Evolutionary conservation across 2,113 vertebrate species (phyloP).

Genomic region (Protobothrops flavoviridis): DNA sequence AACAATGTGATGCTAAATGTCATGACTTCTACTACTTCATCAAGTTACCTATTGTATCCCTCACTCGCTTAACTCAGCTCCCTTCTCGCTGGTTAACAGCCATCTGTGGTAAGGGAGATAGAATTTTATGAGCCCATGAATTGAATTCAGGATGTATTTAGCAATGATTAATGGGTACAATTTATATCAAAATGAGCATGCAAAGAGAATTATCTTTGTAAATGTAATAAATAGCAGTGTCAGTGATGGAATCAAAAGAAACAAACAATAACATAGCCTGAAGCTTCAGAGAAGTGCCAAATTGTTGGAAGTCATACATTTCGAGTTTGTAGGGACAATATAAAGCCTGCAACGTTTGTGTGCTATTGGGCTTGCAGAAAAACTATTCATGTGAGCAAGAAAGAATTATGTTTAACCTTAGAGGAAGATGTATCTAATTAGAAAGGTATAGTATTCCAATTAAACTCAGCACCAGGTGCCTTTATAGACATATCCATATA

Average conservation of each 20-base stretch:
- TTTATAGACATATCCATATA: neutral
- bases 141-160: conserved; percentile 15
- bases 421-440: neutral
- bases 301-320: neutral
- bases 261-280: neutral
- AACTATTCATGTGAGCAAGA: neutral
- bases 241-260: neutral
- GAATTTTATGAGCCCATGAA: conserved; percentile 19
- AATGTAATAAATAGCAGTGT: conserved; percentile 14
- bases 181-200: conserved; percentile 11
- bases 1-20: conserved; percentile 17
- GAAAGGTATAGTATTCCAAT: neutral
- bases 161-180: conserved; percentile 26
- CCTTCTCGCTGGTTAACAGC: conserved; percentile 20
- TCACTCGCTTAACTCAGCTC: conserved; percentile 20
- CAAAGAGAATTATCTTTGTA: conserved; percentile 17
- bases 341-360: neutral
- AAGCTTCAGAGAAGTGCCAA: neutral
- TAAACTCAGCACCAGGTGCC: neutral
- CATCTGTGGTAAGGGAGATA: conserved; percentile 20
- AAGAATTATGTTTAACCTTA: neutral
- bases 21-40: conserved; percentile 19
- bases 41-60: conserved; percentile 14
- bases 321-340: neutral
- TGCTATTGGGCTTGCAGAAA: neutral